These are phyloP conservation scores for Cryptoprocta ferox DNA, from an alignment of 2,797 vertebrate species.

Conservation along the genomic window DNA sequence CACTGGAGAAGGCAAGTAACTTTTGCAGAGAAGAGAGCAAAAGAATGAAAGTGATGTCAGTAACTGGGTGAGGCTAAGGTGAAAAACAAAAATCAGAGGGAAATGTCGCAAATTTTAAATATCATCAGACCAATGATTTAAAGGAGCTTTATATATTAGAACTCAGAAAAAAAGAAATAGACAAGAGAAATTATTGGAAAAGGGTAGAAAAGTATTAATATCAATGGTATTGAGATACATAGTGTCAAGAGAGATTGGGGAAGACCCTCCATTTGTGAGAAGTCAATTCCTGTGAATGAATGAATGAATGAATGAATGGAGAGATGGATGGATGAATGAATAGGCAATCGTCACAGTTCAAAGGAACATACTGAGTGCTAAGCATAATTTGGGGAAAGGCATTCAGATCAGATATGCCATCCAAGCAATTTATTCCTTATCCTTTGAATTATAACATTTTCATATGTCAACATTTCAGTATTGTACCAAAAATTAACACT, in stretches of 20 bases:
- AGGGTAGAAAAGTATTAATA: neutral
- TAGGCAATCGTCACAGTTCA: neutral
- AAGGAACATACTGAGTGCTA: neutral
- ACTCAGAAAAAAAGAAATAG: neutral
- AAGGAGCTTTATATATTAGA: neutral
- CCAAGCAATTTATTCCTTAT: neutral
- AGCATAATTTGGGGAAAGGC: neutral
- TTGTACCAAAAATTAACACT: neutral
- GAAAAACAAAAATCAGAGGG: neutral
- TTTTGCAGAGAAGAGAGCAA: neutral
- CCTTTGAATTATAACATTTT: neutral
- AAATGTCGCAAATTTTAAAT: neutral
- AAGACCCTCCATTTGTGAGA: neutral
- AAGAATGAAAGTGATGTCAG: neutral
- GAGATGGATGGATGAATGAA: neutral
- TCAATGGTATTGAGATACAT: neutral
- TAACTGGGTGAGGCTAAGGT: neutral
- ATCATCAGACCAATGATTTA: neutral
- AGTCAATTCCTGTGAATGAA: neutral
- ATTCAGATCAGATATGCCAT: neutral
- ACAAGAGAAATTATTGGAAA: neutral
- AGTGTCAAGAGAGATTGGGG: neutral
- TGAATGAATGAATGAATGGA: neutral
- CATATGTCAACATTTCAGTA: neutral
- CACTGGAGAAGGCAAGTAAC: neutral